Conservation (phyloP, 2,888 invertebrate genomes). For the Plebejus argus region DNA sequence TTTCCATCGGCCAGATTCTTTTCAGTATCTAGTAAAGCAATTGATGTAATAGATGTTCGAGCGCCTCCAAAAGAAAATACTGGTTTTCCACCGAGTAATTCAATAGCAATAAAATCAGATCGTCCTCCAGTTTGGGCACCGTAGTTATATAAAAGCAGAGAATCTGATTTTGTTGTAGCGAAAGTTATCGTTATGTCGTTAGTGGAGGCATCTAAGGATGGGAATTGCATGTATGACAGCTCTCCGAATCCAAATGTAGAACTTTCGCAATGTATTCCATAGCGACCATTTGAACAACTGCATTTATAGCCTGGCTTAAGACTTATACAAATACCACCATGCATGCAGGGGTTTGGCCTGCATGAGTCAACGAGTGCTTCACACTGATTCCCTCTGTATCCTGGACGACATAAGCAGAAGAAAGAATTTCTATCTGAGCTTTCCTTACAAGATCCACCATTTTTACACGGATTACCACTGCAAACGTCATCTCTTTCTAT, state of each 20-base stretch:
- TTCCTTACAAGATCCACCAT: slow-evolving; percentile 95
- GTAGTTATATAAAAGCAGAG: slow-evolving; percentile 94
- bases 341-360: slow-evolving; percentile 94
- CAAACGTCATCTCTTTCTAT: slow-evolving; percentile 92
- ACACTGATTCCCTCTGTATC: slow-evolving; percentile 94
- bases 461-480: slow-evolving; percentile 91
- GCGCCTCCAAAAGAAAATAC: slow-evolving; percentile 95
- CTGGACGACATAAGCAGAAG: slow-evolving; percentile 95
- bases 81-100: slow-evolving; percentile 90
- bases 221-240: slow-evolving; percentile 94
- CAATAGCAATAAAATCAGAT: slow-evolving; percentile 95
- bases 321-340: slow-evolving; percentile 93
- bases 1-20: slow-evolving; percentile 89
- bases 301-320: slow-evolving; percentile 93
- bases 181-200: slow-evolving; percentile 96
- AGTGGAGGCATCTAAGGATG: slow-evolving; percentile 91
- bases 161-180: slow-evolving; percentile 92
- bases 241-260: slow-evolving; percentile 94
- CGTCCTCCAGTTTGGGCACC: slow-evolving; percentile 93
- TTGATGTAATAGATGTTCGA: slow-evolving; percentile 91
- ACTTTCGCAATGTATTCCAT: slow-evolving; percentile 95
- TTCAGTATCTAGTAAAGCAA: slow-evolving; percentile 83
- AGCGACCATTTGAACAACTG: slow-evolving; percentile 92
- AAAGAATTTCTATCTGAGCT: slow-evolving; percentile 93
- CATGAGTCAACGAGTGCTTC: slow-evolving; percentile 94